Evolutionary conservation across 1,140 invertebrate species (phyloP), one percentile per base, ranked within the genome.

Genomic region (Hypsibius dujardini): DNA sequence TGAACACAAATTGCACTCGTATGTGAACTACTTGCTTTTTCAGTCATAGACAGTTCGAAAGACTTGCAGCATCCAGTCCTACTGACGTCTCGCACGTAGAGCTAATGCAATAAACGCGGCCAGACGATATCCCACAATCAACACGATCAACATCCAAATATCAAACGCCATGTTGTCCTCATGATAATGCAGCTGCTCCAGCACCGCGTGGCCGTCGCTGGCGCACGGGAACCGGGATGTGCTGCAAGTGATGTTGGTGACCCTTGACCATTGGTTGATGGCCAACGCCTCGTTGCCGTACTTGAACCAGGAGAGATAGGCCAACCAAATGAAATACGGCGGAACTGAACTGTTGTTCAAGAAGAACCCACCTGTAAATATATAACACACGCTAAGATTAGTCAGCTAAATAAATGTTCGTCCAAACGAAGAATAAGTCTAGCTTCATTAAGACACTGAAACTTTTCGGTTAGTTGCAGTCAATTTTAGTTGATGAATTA

Each of bases 231-330:
- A 83, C 77, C 87, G 88, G 71, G 82, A 28, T 28, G 28, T 83
- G 47, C 83, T 79, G 73, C 75, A 46, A 59, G 87, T 86, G 78
- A 70, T 89, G 89, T 7, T 82, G 82, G 69, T 47, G 40, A 92
- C 82, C 15, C 86, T 84, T 0, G 83, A 78, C 93, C 93, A 97
- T 77, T 97, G 92, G 80, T 94, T 95, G 69, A 96, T 87, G n/a
- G 90, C 81, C 1, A 96, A 80, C 0, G 90, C 89, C 81, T 95
- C 92, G 80, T 92, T 94, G 59, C 88, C 90, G 78, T 94, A 96
- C 69, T 87, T 85, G 80, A 97, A 95, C 91, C 94, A 97, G 0
- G 92, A 95, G 28, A 96, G 78, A 79, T 93, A 90, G 14, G 46
- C 70, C 3, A 50, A 46, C 56, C 46, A 50, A 46, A 73, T 3